phyloP scores from a whole-genome alignment of 2,888 invertebrate genomes.

The Drosophila neotestacea region DNA sequence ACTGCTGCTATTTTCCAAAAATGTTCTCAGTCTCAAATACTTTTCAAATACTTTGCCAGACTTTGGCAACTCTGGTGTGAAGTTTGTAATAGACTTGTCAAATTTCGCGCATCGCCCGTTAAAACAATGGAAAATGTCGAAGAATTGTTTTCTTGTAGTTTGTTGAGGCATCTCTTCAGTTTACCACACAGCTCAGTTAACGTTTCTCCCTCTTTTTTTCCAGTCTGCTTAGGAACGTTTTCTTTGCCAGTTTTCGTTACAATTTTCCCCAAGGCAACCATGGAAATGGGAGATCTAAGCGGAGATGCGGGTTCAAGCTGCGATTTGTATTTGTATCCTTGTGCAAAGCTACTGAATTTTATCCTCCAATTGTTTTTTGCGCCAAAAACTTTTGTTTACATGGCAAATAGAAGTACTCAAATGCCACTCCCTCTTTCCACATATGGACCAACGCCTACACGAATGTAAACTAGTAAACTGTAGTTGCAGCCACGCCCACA shows the following conservation, averaged over 20 bases:
- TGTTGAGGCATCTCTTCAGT: conserved; percentile 23
- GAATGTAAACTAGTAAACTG: conserved; percentile 18
- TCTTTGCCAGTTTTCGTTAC: conserved; percentile 55
- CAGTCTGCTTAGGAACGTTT: conserved; percentile 25
- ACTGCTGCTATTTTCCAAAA: not conserved
- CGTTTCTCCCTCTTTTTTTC: not conserved
- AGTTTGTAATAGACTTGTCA: conserved; percentile 51
- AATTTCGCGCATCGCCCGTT: conserved; percentile 51
- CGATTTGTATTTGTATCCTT: conserved; percentile 45
- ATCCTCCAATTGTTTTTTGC: conserved; percentile 73
- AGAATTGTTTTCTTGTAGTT: conserved; percentile 26
- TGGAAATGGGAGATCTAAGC: not conserved
- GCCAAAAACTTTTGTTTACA: conserved; percentile 79
- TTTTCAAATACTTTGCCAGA: not conserved
- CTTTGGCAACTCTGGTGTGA: conserved; percentile 29
- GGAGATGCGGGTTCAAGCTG: conserved; percentile 67
- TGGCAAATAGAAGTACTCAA: conserved; percentile 62
- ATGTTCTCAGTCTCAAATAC: not conserved
- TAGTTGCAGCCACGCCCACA: conserved; percentile 57
- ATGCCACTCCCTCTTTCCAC: conserved; percentile 24
- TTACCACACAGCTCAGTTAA: conserved; percentile 6
- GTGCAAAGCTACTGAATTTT: conserved; percentile 51
- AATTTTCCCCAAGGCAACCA: conserved; percentile 41
- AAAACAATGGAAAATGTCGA: conserved; percentile 40
- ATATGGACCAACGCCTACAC: conserved; percentile 36